These are phyloP conservation scores for Magallana angulata DNA, from an alignment of 1,140 invertebrate genomes.

Conservation along the genomic window DNA sequence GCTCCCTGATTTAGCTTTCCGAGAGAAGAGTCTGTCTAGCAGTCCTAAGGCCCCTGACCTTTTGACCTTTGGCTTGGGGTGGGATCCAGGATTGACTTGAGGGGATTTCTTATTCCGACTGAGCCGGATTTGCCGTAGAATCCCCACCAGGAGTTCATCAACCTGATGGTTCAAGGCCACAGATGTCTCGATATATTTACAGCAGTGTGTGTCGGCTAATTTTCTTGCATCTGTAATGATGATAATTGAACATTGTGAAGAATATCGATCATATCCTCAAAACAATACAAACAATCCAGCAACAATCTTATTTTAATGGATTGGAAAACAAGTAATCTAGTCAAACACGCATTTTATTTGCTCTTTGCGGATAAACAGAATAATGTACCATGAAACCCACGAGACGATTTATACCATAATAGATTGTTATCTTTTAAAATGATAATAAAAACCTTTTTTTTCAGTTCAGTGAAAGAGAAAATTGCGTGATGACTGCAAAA, in stretches of 20 bases:
- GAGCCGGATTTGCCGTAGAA: constrained; percentile 83
- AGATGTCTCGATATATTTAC: constrained; percentile 91
- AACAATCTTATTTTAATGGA: no score
- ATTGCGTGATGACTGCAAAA: neutral
- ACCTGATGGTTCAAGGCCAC: constrained; percentile 89
- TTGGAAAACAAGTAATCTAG: no score
- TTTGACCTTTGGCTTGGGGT: constrained; percentile 44
- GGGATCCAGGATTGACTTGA: neutral
- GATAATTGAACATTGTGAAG: neutral
- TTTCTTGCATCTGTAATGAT: constrained; percentile 69
- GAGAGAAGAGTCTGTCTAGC: constrained; percentile 40
- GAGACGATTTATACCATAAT: no score
- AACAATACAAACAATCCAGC: no score
- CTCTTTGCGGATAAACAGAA: no score
- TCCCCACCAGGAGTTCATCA: constrained; percentile 89
- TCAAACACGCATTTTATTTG: no score
- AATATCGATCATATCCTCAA: no score
- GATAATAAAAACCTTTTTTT: neutral
- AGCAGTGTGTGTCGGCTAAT: constrained; percentile 85
- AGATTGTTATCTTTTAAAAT: no score
- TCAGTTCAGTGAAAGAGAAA: neutral
- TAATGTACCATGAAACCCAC: no score
- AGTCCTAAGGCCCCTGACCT: constrained; percentile 43
- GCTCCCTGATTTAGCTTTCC: constrained; percentile 52
- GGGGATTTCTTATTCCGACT: constrained; percentile 44